phyloP scores from a whole-genome alignment of 2,888 invertebrate species.

The Volucella zonaria region DNA sequence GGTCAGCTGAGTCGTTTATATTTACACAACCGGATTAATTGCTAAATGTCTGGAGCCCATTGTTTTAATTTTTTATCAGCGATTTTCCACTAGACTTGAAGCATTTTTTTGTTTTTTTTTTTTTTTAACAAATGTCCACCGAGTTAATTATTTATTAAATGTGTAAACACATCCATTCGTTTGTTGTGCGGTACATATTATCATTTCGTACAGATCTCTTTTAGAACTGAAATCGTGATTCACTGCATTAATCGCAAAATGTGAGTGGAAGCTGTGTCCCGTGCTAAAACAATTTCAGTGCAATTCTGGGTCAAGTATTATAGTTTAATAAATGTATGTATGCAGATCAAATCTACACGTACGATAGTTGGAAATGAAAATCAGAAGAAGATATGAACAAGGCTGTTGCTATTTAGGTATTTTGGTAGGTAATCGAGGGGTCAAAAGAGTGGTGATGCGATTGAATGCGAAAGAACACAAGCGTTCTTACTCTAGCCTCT shows the following conservation, averaged over 20 bases:
- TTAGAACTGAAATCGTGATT: slow-evolving; percentile 59
- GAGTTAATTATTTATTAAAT: slow-evolving; percentile 66
- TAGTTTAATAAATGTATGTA: not conserved
- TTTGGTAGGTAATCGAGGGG: too few relatives aligned
- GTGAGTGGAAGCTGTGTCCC: slow-evolving; percentile 62
- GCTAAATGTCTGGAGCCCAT: slow-evolving; percentile 62
- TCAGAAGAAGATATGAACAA: not conserved
- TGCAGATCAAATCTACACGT: slow-evolving; percentile 4
- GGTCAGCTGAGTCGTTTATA: slow-evolving; percentile 57
- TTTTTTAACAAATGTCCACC: slow-evolving; percentile 54
- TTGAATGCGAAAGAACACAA: too few relatives aligned
- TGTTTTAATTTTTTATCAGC: slow-evolving; percentile 54
- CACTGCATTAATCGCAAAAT: slow-evolving; percentile 45
- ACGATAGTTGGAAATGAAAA: slow-evolving; percentile 6
- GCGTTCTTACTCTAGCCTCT: too few relatives aligned
- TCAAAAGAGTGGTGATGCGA: too few relatives aligned
- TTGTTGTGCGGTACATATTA: slow-evolving; percentile 21
- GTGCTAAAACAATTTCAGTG: slow-evolving; percentile 57
- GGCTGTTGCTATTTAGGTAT: too few relatives aligned
- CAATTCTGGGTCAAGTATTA: slow-evolving; percentile 59
- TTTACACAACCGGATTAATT: slow-evolving; percentile 72
- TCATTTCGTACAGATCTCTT: slow-evolving; percentile 46
- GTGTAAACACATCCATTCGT: slow-evolving; percentile 25
- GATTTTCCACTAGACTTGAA: slow-evolving; percentile 23
- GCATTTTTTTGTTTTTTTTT: slow-evolving; percentile 46